phyloP scores from a whole-genome alignment of 2,888 invertebrate species.

The Leptopilina myrica region DNA sequence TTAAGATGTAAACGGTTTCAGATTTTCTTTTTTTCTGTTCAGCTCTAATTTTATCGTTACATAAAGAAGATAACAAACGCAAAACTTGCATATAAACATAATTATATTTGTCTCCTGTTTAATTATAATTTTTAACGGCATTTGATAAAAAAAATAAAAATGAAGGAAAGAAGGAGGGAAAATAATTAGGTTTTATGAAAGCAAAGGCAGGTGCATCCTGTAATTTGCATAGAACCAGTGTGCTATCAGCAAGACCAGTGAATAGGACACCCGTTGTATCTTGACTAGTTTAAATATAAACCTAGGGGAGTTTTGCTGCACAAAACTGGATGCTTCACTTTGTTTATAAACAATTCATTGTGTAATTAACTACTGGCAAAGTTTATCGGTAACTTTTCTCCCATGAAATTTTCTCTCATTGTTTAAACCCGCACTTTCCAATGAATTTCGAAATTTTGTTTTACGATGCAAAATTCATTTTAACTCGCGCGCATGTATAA shows the following conservation, averaged over 20 bases:
- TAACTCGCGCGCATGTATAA: not conserved
- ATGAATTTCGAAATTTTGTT: constrained; percentile 1
- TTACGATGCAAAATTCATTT: constrained; percentile 6
- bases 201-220: not conserved
- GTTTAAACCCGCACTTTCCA: constrained; percentile 22
- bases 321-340: constrained; percentile 24
- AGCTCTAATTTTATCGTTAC: no score
- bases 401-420: constrained; percentile 25
- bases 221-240: constrained; percentile 10
- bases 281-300: constrained; percentile 12
- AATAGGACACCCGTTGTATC: constrained; percentile 27
- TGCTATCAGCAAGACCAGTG: constrained; percentile 2
- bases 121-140: not conserved
- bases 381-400: constrained; percentile 37
- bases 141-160: not conserved
- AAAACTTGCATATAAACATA: not conserved
- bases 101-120: not conserved
- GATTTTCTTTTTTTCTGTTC: no score
- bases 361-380: constrained; percentile 25
- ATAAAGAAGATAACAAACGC: no score
- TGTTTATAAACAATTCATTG: constrained; percentile 31
- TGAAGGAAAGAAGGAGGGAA: no score
- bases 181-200: constrained; percentile 18
- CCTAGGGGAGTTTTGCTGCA: not conserved
- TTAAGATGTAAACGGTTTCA: no score